These are phyloP conservation scores for Ramphastos sulfuratus DNA, from an alignment of 2,113 vertebrate genomes.

Conservation along the genomic window DNA sequence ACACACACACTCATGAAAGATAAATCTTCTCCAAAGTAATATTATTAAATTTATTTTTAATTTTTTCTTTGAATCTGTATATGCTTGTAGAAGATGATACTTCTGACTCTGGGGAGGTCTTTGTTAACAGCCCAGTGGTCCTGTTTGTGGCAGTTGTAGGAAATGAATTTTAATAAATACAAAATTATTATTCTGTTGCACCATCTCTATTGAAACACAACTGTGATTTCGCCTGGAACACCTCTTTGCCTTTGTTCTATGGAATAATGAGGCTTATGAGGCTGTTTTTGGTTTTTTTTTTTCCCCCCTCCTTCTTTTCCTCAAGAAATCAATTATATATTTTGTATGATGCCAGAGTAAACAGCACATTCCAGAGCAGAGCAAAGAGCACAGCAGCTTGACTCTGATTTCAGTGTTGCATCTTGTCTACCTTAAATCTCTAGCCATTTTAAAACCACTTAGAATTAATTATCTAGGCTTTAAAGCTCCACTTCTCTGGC, in stretches of 20 bases:
- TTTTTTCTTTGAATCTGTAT: slow-evolving; percentile 36
- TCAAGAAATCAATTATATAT: slow-evolving; percentile 33
- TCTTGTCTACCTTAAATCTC: slow-evolving; percentile 50
- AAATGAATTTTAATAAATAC: slow-evolving; percentile 54
- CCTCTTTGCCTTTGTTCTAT: background rate
- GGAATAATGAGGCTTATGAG: slow-evolving; percentile 6
- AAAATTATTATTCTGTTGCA: background rate
- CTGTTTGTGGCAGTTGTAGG: slow-evolving; percentile 36
- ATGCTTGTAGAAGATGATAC: slow-evolving; percentile 11
- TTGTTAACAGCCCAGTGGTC: slow-evolving; percentile 13
- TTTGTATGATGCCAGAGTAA: slow-evolving; percentile 25
- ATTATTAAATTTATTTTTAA: slow-evolving; percentile 50
- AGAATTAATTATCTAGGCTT: slow-evolving; percentile 48
- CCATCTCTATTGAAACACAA: background rate
- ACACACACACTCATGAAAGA: background rate
- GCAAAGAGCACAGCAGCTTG: slow-evolving; percentile 12
- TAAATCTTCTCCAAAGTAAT: slow-evolving; percentile 40
- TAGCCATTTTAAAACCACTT: slow-evolving; percentile 43
- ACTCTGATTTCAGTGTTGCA: slow-evolving; percentile 4
- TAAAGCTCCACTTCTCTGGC: background rate
- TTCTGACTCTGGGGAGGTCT: slow-evolving; percentile 37
- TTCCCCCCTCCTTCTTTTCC: background rate
- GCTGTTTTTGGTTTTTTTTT: no score
- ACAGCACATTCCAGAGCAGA: slow-evolving; percentile 23
- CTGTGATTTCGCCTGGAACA: slow-evolving; percentile 13